These are phyloP conservation scores for Nesospiza acunhae DNA, from an alignment of 2,113 vertebrate species.

Conservation along the genomic window DNA sequence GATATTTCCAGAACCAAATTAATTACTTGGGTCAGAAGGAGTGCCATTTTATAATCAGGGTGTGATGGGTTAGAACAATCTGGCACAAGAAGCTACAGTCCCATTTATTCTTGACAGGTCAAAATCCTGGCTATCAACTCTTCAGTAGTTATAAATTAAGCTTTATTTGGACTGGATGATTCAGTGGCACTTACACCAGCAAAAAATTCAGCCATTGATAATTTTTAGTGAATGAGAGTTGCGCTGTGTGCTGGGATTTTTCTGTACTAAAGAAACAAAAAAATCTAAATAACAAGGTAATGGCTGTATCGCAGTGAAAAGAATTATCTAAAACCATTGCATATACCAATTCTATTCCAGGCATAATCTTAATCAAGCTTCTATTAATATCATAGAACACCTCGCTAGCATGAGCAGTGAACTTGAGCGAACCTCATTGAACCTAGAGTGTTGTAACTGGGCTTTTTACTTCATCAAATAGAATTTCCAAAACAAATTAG, in stretches of 20 bases:
- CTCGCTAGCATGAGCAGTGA: conserved; percentile 18
- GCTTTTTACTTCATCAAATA: conserved; percentile 36
- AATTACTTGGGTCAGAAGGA: not conserved
- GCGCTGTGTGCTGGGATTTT: conserved; percentile 24
- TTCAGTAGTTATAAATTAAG: not conserved
- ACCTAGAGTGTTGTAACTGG: conserved; percentile 24
- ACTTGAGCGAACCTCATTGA: conserved; percentile 7
- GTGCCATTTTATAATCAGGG: not conserved
- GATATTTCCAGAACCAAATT: not conserved
- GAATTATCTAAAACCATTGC: not conserved
- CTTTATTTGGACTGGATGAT: not conserved
- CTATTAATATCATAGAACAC: conserved; percentile 36
- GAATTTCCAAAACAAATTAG: conserved; percentile 51
- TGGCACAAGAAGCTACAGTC: not conserved
- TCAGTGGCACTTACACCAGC: not conserved
- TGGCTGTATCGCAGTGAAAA: conserved; percentile 49
- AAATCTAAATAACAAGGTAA: conserved; percentile 52
- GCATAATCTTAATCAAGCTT: conserved; percentile 54
- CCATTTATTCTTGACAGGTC: not conserved
- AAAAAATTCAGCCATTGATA: not conserved
- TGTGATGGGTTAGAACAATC: not conserved
- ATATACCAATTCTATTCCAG: conserved; percentile 4
- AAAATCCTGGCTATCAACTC: not conserved
- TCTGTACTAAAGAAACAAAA: not conserved
- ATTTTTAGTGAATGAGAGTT: not conserved